Conservation (phyloP, 2,797 vertebrate species). For the Numenius phaeopus region DNA sequence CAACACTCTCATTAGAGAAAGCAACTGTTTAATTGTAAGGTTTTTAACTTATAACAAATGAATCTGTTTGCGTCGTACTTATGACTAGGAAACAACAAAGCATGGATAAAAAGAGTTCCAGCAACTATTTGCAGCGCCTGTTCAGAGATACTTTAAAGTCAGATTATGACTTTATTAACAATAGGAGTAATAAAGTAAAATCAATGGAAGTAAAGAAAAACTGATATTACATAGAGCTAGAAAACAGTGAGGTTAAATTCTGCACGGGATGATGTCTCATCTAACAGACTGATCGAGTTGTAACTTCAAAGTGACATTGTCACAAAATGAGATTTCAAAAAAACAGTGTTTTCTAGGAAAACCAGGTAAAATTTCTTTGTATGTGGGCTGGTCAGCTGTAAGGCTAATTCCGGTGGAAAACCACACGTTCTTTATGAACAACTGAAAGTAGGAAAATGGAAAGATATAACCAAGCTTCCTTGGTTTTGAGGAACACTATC, state of each 20-base stretch:
- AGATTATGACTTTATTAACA: slow-evolving; percentile 38
- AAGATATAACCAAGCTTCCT: neutral
- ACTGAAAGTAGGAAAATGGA: neutral
- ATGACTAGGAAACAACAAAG: slow-evolving; percentile 10
- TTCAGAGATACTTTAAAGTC: neutral
- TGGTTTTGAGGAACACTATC: neutral
- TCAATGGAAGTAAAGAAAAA: neutral
- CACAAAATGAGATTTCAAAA: neutral
- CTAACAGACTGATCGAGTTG: neutral
- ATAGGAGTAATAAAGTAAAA: neutral
- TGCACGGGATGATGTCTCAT: neutral
- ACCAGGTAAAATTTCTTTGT: neutral
- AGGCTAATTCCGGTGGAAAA: neutral
- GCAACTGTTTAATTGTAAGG: neutral
- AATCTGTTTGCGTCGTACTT: slow-evolving; percentile 35
- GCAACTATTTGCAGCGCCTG: neutral
- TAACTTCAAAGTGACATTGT: neutral
- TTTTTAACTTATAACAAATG: slow-evolving; percentile 33
- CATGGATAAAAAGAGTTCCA: slow-evolving; percentile 13
- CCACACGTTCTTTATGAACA: neutral
- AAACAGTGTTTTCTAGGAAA: neutral
- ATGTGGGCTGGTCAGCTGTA: neutral
- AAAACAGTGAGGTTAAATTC: neutral
- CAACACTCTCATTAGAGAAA: neutral
- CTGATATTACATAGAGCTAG: neutral